Base-by-base conservation (phyloP, 2,797 vertebrate genomes). In the Argya squamiceps region DNA sequence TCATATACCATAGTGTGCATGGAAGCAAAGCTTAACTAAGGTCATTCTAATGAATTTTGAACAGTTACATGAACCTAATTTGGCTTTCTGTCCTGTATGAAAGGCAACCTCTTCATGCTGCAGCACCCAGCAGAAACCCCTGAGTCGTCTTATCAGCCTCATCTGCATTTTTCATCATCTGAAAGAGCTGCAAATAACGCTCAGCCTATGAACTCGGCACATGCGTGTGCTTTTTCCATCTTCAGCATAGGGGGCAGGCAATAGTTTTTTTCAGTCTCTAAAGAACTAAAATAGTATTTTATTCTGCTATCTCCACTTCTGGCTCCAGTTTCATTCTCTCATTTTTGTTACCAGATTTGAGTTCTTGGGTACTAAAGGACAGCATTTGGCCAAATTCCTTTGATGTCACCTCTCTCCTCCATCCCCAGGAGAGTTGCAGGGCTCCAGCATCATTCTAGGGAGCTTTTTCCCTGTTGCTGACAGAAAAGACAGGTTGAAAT, bases 11-110 rank as follows among this genome's bases (percentile, higher is more conserved):
- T 79, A 92, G 88, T 6, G 39, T 84, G 90, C 86, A 76, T 50
- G 50, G 94, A 96, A 92, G 87, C 76, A 89, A 95, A 95, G 90
- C 94, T 94, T 95, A 94, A 77, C 86, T 96, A 67, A 91, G 92
- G 92, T 91, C 90, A 96, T 96, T 95, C 92, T 97, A 96, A 97
- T 87, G 93, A 96, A 74, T 94, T 88, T 88, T 96, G 56, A 97
- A 79, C 93, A 70, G 65, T 96, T 95, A 78, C 80, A 88, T 95
- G 85, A 58, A 87, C 84, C 60, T 93, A 91, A 93, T 94, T 74
- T 86, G 73, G 91, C 95, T 97, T 96, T 96, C 81, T 94, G 55
- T 96, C 92, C 44, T 63, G 64, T 65, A 34, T 74, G 59, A 96
- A 96, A 96, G 39, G 13, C 46, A 95, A 34, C 44, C 26, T 96